Evolutionary conservation across 2,797 vertebrate genomes (phyloP).

Genomic region (Sibirionetta formosa): DNA sequence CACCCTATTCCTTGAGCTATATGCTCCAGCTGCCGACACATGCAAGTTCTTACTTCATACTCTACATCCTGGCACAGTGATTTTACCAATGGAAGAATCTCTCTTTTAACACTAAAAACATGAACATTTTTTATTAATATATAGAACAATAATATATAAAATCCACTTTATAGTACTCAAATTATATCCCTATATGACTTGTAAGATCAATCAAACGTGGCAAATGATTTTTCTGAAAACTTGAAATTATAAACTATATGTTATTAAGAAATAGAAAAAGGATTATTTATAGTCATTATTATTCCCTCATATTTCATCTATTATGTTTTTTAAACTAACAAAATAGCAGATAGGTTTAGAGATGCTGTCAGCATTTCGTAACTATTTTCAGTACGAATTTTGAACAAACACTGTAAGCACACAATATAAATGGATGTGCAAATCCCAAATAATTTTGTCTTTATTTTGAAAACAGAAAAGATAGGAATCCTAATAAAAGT

Average conservation of each 20-base stretch:
- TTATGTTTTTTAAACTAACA: background rate
- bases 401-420: background rate
- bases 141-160: background rate
- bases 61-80: constrained; percentile 94
- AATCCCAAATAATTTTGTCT: background rate
- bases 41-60: constrained; percentile 93
- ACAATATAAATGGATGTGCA: background rate
- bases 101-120: constrained; percentile 90
- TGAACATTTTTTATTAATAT: background rate
- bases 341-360: background rate
- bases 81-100: constrained; percentile 92
- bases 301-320: background rate
- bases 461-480: background rate
- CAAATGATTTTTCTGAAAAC: background rate
- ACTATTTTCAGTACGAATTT: background rate
- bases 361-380: background rate
- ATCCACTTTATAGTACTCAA: background rate
- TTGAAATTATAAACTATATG: background rate
- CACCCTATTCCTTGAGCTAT: constrained; percentile 93
- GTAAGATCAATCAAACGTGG: background rate
- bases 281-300: background rate
- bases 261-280: background rate
- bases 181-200: background rate
- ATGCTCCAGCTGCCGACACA: constrained; percentile 93
- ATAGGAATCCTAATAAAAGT: background rate